phyloP scores from a whole-genome alignment of 2,113 vertebrate species.

The Odontophorus gujanensis region DNA sequence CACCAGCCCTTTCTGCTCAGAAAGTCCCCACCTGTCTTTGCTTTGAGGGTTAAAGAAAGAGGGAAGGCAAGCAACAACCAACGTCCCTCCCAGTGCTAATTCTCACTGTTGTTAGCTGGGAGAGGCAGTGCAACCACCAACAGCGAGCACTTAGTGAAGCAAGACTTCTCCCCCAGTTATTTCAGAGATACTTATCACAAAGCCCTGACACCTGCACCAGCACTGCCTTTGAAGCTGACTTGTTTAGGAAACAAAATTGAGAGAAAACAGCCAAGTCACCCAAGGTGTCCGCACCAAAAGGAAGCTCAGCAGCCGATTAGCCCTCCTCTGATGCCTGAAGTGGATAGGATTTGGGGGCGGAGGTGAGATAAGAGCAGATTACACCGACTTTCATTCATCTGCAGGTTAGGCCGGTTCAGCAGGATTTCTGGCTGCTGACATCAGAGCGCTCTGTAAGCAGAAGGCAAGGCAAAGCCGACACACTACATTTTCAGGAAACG shows the following conservation, averaged over 20 bases:
- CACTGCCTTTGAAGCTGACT: not conserved
- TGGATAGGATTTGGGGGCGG: not conserved
- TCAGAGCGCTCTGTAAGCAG: not conserved
- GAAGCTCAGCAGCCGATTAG: slow-evolving; percentile 26
- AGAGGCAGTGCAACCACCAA: not conserved
- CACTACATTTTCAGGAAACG: not conserved
- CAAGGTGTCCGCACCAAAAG: slow-evolving; percentile 8
- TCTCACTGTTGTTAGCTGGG: not conserved
- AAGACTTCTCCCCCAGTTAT: not conserved
- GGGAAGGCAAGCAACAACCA: accelerated
- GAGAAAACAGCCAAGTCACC: slow-evolving; percentile 27
- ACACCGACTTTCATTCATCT: not conserved
- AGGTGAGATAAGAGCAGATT: slow-evolving; percentile 28
- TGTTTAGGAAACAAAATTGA: slow-evolving; percentile 44
- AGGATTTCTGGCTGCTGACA: slow-evolving; percentile 49
- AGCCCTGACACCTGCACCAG: not conserved
- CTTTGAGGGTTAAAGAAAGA: not conserved
- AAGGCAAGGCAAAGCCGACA: not conserved
- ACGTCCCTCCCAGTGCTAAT: not conserved
- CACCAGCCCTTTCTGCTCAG: not conserved
- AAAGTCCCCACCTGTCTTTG: not conserved
- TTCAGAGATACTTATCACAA: not conserved
- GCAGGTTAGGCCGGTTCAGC: slow-evolving; percentile 14
- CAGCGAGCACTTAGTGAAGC: not conserved
- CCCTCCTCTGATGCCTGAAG: slow-evolving; percentile 16